Evolutionary conservation across 2,797 vertebrate species (phyloP).

Genomic region (Coreius guichenoti): DNA sequence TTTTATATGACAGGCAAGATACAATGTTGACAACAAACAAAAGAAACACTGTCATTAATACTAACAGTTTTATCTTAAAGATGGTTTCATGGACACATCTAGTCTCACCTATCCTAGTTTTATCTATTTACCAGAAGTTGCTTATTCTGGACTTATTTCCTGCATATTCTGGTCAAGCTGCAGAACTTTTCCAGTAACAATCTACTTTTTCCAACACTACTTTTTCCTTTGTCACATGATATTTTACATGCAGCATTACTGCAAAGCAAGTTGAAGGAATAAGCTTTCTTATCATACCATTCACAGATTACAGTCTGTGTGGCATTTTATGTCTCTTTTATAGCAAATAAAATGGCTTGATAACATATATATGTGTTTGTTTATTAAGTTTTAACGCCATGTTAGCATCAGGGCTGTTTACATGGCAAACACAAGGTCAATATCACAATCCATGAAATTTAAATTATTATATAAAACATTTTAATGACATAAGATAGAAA

Average conservation of each 20-base stretch:
- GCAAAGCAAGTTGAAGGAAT: background rate
- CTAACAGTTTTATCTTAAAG: background rate
- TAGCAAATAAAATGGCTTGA: too few species aligned
- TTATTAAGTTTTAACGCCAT: too few species aligned
- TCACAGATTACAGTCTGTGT: too few species aligned
- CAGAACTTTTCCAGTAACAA: background rate
- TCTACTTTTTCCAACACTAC: background rate
- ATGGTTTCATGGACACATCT: background rate
- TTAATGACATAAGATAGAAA: background rate
- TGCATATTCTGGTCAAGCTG: background rate
- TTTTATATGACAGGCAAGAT: background rate
- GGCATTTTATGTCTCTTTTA: too few species aligned
- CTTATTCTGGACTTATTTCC: background rate
- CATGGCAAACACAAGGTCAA: background rate
- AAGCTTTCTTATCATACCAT: background rate
- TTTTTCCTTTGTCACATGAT: background rate
- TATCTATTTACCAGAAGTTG: background rate
- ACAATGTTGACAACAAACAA: slow-evolving; percentile 23
- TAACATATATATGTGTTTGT: too few species aligned
- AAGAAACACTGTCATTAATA: background rate
- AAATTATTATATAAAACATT: background rate
- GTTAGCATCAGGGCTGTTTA: background rate
- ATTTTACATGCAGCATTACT: background rate
- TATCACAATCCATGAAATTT: background rate
- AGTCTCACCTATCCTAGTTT: background rate